Evolutionary conservation across 1,140 invertebrate species (phyloP), one percentile per base, ranked within the genome.

Genomic region (Drosophila jambulina): DNA sequence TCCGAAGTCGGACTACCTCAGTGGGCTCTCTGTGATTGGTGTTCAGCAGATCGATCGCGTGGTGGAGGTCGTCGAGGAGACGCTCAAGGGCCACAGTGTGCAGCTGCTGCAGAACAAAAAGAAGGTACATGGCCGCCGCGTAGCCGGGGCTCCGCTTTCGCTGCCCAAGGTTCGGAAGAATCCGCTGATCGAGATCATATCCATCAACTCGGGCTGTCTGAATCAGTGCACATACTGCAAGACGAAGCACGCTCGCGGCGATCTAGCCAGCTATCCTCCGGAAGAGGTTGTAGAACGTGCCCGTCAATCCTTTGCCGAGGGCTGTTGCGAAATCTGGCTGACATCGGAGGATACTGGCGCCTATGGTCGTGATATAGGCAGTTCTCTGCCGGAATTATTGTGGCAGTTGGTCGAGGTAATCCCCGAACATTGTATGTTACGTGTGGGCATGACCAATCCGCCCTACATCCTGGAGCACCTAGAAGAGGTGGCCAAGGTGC

Each of bases 181-280:
- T 94, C 97, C 98, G 6, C 94, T 99, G 0, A 97, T 99, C 74
- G 99, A 99, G 94, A 99, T 99, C 57, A 99, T 99, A 75, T 96
- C 99, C 0, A 99, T 99, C 17, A 99, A 98, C 93, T 99, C 98
- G 3, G 99, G 98, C 0, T 99, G 99, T 91, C 93, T 99, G 6
- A 99, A 99, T 94, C 97, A 99, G 80, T 99, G 99, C 92, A 99
- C 99, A 0, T 99, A 99, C 92, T 99, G 99, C 91, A 99, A 99
- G 93, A 99, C 99, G 0, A 99, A 99, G 92, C 98, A 99, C 93
- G 99, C 99, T 0, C 93, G 99, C 72, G 99, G 99, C 1, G 97
- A 99, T 91, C 92, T 99, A 2, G 98, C 97, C 0, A 99, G 98
- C 92, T 99, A 99, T 93, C 95, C 96, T 0, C 96, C 97, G 0